phyloP scores from a whole-genome alignment of 2,113 vertebrate genomes.

The Dromas ardeola region DNA sequence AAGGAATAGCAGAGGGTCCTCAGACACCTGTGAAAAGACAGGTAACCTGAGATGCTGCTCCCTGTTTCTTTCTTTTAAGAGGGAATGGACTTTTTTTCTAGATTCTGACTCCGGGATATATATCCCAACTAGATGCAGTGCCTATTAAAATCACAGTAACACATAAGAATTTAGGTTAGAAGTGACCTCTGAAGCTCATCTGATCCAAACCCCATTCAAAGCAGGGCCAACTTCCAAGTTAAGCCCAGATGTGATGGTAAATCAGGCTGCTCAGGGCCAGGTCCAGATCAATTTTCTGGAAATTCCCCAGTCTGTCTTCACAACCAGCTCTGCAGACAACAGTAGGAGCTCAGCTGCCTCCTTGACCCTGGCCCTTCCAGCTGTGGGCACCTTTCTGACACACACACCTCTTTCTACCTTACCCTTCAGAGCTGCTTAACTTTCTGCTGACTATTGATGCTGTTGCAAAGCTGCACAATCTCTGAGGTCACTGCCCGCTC shows the following conservation, averaged over 20 bases:
- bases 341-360: neutral
- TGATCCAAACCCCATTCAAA: neutral
- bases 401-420: neutral
- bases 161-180: neutral
- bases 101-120: neutral
- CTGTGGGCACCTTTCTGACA: neutral
- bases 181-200: neutral
- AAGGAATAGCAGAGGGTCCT: neutral
- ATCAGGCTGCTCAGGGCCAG: neutral
- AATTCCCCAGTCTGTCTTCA: neutral
- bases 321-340: neutral
- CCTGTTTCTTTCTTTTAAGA: neutral
- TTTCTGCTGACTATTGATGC: neutral
- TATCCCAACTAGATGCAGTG: neutral
- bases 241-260: neutral
- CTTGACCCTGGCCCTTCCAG: neutral
- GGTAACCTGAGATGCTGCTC: neutral
- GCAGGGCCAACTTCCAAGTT: neutral
- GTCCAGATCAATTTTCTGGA: neutral
- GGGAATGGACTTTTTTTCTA: neutral
- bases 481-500: neutral
- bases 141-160: neutral
- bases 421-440: neutral
- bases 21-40: neutral
- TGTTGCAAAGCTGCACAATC: neutral